phyloP scores from a whole-genome alignment of 2,888 invertebrate species.

The Volucella inanis region DNA sequence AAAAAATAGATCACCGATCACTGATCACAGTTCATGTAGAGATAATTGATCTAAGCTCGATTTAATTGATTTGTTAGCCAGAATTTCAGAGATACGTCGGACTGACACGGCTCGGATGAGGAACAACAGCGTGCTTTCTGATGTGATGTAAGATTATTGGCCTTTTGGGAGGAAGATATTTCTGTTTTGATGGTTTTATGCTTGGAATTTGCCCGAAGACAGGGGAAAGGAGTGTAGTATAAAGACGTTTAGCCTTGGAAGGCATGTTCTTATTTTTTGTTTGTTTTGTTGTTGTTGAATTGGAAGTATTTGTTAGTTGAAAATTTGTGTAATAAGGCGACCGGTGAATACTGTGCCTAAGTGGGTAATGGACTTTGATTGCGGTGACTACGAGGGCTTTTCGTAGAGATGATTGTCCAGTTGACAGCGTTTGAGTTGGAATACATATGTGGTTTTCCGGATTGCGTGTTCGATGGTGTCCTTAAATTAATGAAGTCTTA shows the following conservation, averaged over 20 bases:
- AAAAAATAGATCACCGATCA: slow-evolving; percentile 16
- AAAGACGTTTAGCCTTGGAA: slow-evolving; percentile 49
- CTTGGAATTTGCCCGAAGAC: slow-evolving; percentile 27
- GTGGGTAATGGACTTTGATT: slow-evolving; percentile 38
- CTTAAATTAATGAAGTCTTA: no score
- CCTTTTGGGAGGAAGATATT: slow-evolving; percentile 35
- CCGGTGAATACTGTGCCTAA: slow-evolving; percentile 29
- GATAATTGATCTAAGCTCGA: slow-evolving; percentile 53
- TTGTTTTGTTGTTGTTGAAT: no score
- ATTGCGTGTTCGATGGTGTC: not conserved
- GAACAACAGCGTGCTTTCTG: slow-evolving; percentile 2
- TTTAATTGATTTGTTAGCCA: slow-evolving; percentile 69
- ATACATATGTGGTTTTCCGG: not conserved
- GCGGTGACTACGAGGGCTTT: slow-evolving; percentile 22
- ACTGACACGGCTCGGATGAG: not conserved
- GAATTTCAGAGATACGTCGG: slow-evolving; percentile 43
- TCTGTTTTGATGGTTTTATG: slow-evolving; percentile 7
- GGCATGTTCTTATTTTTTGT: not conserved
- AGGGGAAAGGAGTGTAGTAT: slow-evolving; percentile 12
- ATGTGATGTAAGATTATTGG: slow-evolving; percentile 57
- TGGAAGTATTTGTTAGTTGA: slow-evolving; percentile 7
- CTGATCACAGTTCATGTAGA: slow-evolving; percentile 30
- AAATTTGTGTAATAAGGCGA: slow-evolving; percentile 51
- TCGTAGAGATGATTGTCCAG: slow-evolving; percentile 27
- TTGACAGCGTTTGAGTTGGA: not conserved